Conservation (phyloP, 1,140 invertebrate genomes). For the Eubasilissa regina region DNA sequence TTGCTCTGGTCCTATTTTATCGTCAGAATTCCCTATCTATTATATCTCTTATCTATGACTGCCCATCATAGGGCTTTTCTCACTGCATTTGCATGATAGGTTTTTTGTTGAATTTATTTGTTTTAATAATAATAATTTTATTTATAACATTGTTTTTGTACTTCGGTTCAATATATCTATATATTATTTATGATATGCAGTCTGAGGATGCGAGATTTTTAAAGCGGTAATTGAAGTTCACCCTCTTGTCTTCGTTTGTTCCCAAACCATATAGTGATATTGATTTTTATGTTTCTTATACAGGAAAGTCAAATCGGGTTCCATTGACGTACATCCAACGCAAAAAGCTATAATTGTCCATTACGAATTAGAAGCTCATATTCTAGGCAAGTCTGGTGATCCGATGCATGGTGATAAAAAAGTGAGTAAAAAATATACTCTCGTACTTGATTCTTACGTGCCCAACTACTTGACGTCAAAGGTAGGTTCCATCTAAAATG, state of each 20-base stretch:
- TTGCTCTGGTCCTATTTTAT: too few relatives aligned
- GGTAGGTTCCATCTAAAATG: too few relatives aligned
- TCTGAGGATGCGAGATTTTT: conserved; percentile 76
- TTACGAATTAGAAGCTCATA: conserved; percentile 90
- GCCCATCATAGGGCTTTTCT: conserved; percentile 17
- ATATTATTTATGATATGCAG: conserved; percentile 67
- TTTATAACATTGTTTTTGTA: conserved; percentile 59
- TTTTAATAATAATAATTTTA: conserved; percentile 60
- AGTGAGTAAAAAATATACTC: conserved; percentile 66
- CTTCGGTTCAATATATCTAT: conserved; percentile 56
- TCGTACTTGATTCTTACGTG: too few relatives aligned
- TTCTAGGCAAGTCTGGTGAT: conserved; percentile 87
- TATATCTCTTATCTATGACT: too few relatives aligned
- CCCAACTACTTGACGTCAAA: too few relatives aligned
- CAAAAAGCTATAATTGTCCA: conserved; percentile 92
- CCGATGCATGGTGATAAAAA: conserved; percentile 90
- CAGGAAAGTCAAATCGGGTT: conserved; percentile 87
- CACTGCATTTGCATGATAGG: conserved; percentile 59
- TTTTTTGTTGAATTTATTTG: conserved; percentile 59
- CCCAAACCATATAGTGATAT: conserved; percentile 39
- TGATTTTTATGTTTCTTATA: conserved; percentile 57
- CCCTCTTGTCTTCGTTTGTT: background rate
- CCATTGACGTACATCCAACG: conserved; percentile 91
- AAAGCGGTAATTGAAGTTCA: conserved; percentile 71
- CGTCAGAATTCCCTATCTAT: too few relatives aligned